Conservation (phyloP, 2,888 invertebrate genomes). For the Caenorhabditis sp. region DNA sequence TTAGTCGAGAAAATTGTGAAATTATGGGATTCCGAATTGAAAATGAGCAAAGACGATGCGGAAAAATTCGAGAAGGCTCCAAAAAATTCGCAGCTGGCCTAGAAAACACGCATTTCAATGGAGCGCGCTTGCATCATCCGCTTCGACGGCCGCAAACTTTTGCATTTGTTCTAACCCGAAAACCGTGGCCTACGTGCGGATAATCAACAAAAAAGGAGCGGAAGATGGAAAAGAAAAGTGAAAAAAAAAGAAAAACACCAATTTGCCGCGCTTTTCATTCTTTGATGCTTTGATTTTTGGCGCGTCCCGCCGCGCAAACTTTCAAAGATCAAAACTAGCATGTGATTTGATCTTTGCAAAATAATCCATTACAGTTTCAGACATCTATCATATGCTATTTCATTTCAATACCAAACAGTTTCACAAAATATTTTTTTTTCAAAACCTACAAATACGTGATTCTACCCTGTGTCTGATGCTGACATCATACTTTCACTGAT, state of each 20-base stretch:
- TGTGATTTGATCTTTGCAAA: not conserved
- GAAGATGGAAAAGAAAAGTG: not conserved
- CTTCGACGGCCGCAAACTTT: not conserved
- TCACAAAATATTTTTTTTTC: too few relatives aligned
- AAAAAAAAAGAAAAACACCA: too few relatives aligned
- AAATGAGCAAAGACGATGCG: slow-evolving; percentile 2
- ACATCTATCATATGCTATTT: not conserved
- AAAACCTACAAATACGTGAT: too few relatives aligned
- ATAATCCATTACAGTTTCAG: not conserved
- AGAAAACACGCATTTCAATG: not conserved
- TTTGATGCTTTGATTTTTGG: not conserved
- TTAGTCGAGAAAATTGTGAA: not conserved
- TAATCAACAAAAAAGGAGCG: not conserved
- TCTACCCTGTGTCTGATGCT: too few relatives aligned
- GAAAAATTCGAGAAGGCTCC: slow-evolving; percentile 11
- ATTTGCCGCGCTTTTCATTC: not conserved
- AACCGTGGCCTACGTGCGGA: not conserved
- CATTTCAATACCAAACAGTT: too few relatives aligned
- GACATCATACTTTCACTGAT: too few relatives aligned
- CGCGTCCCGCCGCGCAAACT: too few relatives aligned
- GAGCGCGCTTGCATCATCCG: slow-evolving; percentile 9
- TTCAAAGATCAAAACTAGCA: not conserved
- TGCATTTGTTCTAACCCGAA: not conserved
- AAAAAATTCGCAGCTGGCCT: not conserved
- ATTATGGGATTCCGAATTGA: slow-evolving; percentile 2